phyloP scores from a whole-genome alignment of 2,797 vertebrate species.

The Todus mexicanus region DNA sequence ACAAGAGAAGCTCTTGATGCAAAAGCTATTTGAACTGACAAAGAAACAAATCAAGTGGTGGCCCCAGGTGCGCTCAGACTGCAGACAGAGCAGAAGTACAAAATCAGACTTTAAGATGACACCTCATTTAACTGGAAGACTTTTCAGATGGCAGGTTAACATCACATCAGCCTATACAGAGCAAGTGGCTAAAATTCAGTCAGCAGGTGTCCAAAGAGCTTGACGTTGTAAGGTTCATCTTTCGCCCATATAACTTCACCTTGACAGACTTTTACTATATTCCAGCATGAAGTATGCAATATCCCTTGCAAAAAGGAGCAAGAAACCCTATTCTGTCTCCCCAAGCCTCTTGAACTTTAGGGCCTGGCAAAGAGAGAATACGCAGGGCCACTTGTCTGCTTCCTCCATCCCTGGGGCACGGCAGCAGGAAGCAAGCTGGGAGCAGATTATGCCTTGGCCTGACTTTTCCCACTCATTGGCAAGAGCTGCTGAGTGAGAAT shows the following conservation, averaged over 20 bases:
- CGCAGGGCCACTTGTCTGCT: conserved; percentile 47
- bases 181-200: background rate
- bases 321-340: background rate
- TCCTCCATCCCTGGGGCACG: conserved; percentile 57
- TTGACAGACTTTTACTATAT: background rate
- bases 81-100: background rate
- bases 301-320: background rate
- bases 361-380: conserved; percentile 23
- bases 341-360: conserved; percentile 8
- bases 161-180: background rate
- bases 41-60: background rate
- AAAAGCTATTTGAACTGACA: background rate
- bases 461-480: conserved; percentile 58
- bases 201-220: background rate
- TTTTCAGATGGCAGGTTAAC: background rate
- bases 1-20: background rate
- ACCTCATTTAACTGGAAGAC: background rate
- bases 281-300: background rate
- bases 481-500: conserved; percentile 1
- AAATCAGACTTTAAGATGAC: background rate
- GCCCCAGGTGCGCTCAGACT: background rate
- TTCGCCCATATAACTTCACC: background rate
- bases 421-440: conserved; percentile 55
- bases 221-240: background rate
- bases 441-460: conserved; percentile 51